These are phyloP conservation scores for Sciurus niger DNA, from an alignment of 2,113 vertebrate genomes.

Conservation along the genomic window DNA sequence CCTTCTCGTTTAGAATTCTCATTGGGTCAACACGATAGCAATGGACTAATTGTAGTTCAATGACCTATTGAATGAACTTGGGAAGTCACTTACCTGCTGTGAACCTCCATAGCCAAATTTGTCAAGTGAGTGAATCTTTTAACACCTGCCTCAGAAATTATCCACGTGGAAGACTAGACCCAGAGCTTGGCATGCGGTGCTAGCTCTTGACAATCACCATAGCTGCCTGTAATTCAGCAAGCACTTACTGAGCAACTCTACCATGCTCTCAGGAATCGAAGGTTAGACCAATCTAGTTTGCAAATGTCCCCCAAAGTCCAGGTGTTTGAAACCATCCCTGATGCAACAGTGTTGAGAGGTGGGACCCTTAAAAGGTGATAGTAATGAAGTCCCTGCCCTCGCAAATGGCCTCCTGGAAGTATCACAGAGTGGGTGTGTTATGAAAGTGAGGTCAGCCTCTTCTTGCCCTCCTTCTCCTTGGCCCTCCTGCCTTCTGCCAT, in stretches of 20 bases:
- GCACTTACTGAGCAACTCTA: not conserved
- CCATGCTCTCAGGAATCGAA: not conserved
- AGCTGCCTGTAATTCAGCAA: not conserved
- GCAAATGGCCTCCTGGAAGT: too few species aligned
- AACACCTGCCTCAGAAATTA: not conserved
- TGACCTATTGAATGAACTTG: not conserved
- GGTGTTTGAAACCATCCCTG: not conserved
- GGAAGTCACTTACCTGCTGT: slow-evolving; percentile 1
- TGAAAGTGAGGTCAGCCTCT: not conserved
- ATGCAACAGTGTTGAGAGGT: not conserved
- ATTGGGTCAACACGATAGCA: not conserved
- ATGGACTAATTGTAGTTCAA: not conserved
- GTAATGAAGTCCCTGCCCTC: not conserved
- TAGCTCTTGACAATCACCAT: not conserved
- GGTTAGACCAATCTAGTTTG: not conserved
- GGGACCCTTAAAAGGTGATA: not conserved
- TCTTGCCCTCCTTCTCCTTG: not conserved
- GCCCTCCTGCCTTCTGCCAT: not conserved
- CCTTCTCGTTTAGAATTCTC: slow-evolving; percentile 22
- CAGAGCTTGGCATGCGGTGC: not conserved
- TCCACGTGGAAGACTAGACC: not conserved
- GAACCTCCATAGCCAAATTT: not conserved
- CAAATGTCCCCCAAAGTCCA: not conserved
- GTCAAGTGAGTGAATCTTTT: not conserved
- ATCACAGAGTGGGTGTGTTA: not conserved